phyloP scores from a whole-genome alignment of 2,113 vertebrate species.

The Strigops habroptila region DNA sequence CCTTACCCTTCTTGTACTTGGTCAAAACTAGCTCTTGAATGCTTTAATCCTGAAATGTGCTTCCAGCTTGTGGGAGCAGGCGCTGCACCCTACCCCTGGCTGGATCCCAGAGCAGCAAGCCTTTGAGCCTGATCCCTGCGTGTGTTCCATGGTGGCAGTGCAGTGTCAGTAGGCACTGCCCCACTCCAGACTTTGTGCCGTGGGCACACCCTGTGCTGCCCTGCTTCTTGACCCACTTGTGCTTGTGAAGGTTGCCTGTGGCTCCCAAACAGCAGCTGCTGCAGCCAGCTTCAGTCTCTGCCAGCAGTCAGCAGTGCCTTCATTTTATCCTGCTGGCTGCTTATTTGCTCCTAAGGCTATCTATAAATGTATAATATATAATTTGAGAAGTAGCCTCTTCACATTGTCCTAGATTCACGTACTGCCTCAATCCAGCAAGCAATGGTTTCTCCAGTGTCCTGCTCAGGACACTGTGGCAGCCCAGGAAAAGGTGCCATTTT shows the following conservation, averaged over 20 bases:
- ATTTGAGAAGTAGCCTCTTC: background rate
- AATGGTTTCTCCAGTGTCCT: background rate
- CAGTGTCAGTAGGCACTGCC: background rate
- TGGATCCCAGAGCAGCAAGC: background rate
- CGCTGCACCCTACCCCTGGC: no score
- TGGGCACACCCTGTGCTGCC: accelerated
- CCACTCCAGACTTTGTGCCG: background rate
- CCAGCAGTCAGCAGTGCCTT: background rate
- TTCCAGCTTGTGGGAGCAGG: background rate
- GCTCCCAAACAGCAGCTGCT: background rate
- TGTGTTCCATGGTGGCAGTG: accelerated
- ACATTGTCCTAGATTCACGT: background rate
- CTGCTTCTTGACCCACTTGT: background rate
- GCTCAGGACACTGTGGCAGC: background rate
- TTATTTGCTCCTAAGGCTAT: background rate
- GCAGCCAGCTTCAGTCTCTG: background rate
- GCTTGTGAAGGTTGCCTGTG: background rate
- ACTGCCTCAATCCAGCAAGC: background rate
- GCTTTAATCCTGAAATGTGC: background rate
- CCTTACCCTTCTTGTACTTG: background rate
- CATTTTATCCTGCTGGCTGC: background rate
- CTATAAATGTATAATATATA: background rate
- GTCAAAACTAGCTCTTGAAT: background rate
- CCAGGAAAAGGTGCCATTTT: background rate
- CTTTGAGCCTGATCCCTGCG: background rate